Evolutionary conservation across 2,113 vertebrate genomes (phyloP).

Genomic region (Mustela lutreola): DNA sequence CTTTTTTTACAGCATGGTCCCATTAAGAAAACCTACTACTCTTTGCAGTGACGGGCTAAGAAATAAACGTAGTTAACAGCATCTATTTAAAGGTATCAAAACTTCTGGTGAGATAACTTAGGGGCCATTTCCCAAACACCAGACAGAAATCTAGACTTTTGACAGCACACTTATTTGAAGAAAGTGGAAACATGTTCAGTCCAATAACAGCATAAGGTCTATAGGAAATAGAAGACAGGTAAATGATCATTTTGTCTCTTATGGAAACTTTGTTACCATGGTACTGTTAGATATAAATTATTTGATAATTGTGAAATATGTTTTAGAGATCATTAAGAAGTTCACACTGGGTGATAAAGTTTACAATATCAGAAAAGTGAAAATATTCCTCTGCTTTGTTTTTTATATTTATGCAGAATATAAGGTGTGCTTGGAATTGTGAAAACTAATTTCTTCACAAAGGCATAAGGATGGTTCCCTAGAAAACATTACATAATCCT

Average conservation of each 20-base stretch:
- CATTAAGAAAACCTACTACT: constrained; percentile 50
- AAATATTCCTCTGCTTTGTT: not conserved
- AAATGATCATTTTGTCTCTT: constrained; percentile 79
- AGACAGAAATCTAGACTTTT: constrained; percentile 75
- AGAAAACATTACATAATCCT: not conserved
- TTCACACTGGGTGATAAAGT: not conserved
- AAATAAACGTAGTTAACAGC: constrained; percentile 48
- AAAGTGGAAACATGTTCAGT: constrained; percentile 68
- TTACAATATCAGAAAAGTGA: not conserved
- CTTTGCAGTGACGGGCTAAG: constrained; percentile 61
- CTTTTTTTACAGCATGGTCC: constrained; percentile 75
- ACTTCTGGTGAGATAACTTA: constrained; percentile 74
- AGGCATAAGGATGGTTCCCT: not conserved
- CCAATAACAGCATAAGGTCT: constrained; percentile 72
- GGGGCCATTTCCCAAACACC: constrained; percentile 68
- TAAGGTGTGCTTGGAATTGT: not conserved
- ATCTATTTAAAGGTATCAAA: not conserved
- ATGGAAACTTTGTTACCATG: constrained; percentile 75
- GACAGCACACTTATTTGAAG: constrained; percentile 48
- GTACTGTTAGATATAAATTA: constrained; percentile 74
- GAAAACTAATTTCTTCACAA: not conserved
- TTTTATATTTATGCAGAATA: not conserved
- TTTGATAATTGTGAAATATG: constrained; percentile 68
- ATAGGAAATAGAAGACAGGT: constrained; percentile 76
- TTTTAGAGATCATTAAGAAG: constrained; percentile 62